These are phyloP conservation scores for Varroa destructor DNA, from an alignment of 1,140 invertebrate species.

Conservation along the genomic window DNA sequence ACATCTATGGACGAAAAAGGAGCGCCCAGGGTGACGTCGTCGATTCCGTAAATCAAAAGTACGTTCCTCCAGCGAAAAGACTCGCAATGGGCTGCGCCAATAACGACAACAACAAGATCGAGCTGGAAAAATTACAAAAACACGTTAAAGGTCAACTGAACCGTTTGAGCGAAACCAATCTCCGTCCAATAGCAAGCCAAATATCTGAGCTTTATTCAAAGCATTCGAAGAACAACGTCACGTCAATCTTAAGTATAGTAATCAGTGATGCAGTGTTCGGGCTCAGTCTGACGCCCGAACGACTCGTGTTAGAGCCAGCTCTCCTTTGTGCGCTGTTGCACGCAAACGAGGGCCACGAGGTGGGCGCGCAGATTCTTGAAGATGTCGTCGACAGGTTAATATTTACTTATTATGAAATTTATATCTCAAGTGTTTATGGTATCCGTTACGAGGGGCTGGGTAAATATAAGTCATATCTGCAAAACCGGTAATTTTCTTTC, in stretches of 20 bases:
- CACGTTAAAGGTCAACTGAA: slow-evolving; percentile 59
- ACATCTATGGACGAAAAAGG: slow-evolving; percentile 78
- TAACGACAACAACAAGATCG: slow-evolving; percentile 45
- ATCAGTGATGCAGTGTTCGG: slow-evolving; percentile 16
- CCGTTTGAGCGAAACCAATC: slow-evolving; percentile 64
- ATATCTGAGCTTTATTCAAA: slow-evolving; percentile 43
- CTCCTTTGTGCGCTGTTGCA: slow-evolving; percentile 69
- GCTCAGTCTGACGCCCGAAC: slow-evolving; percentile 51
- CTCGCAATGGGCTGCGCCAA: slow-evolving; percentile 44
- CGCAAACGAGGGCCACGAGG: slow-evolving; percentile 75
- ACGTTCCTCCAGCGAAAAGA: slow-evolving; percentile 67
- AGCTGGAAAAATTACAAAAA: slow-evolving; percentile 52
- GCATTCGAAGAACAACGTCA: slow-evolving; percentile 37
- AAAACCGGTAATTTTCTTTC: slow-evolving; percentile 16
- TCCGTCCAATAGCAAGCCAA: slow-evolving; percentile 60
- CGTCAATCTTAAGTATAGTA: slow-evolving; percentile 1
- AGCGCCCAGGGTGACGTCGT: slow-evolving; percentile 64
- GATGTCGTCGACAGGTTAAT: slow-evolving; percentile 17
- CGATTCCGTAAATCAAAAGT: slow-evolving; percentile 48
- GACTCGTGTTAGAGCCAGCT: slow-evolving; percentile 66
- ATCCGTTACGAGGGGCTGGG: background rate
- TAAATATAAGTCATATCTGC: background rate
- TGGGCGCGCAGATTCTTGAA: slow-evolving; percentile 49
- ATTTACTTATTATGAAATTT: background rate
- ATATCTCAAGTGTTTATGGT: background rate